Conservation (phyloP, 1,140 invertebrate species). For the Dreissena polymorpha region DNA sequence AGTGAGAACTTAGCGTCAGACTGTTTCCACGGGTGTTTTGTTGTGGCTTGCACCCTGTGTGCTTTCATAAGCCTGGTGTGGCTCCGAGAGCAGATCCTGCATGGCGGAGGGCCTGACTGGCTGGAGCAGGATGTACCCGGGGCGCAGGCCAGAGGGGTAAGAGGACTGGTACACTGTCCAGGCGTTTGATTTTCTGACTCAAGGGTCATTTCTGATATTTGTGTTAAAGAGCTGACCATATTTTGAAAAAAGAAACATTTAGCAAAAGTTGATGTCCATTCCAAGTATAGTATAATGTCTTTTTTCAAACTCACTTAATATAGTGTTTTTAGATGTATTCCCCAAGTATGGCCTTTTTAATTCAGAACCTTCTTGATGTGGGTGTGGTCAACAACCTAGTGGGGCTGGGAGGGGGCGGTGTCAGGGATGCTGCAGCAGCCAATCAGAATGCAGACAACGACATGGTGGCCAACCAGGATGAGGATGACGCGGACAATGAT, state of each 20-base stretch:
- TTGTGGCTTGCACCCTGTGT: constrained; percentile 97
- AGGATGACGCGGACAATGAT: constrained; percentile 71
- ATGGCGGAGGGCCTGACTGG: constrained; percentile 98
- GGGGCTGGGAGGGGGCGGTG: constrained; percentile 80
- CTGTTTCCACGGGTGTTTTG: constrained; percentile 97
- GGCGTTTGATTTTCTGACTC: too few species aligned
- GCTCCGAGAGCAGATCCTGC: constrained; percentile 98
- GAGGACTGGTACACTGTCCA: too few species aligned
- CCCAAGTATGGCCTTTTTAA: neutral
- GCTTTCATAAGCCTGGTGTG: constrained; percentile 97
- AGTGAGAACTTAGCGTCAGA: constrained; percentile 95
- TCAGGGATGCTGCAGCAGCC: constrained; percentile 55
- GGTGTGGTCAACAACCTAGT: constrained; percentile 71
- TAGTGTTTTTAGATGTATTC: too few species aligned
- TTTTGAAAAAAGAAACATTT: too few species aligned
- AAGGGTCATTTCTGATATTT: too few species aligned
- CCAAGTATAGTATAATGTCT: too few species aligned
- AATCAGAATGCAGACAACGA: constrained; percentile 68
- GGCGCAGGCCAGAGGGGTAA: constrained; percentile 64
- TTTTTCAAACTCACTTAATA: too few species aligned
- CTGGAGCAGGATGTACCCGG: constrained; percentile 84
- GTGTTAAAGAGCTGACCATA: too few species aligned
- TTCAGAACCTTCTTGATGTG: constrained; percentile 71
- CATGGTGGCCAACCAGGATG: constrained; percentile 62
- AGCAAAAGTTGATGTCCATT: too few species aligned